Percentiles rank a stretch among this genome's conserved stretches.
These are phyloP conservation scores for Siderastrea radians DNA, from an alignment of 92 coral and sea anemone species.

Conservation along the genomic window DNA sequence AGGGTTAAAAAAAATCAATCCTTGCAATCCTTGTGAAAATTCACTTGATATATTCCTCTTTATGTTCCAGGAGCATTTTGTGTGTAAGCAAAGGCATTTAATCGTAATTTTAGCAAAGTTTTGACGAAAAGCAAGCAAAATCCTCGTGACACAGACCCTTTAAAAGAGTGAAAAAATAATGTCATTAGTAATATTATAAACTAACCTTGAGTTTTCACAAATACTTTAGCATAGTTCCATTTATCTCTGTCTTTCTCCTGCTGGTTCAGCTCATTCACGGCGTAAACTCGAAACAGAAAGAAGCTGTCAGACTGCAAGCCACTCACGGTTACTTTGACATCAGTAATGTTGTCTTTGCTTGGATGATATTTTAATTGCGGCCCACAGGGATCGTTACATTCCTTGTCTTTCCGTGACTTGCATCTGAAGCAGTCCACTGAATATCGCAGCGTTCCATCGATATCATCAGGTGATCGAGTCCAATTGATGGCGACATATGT, in stretches of 20 bases:
- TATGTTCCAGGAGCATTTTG: no score
- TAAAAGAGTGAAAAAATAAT: no score
- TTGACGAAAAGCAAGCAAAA: no score
- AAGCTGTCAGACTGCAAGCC: slow-evolving; percentile 61
- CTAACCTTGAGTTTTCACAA: slow-evolving; percentile 54
- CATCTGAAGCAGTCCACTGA: slow-evolving; percentile 80
- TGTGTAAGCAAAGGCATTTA: no score
- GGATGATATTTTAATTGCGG: slow-evolving; percentile 48
- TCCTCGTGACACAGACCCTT: no score
- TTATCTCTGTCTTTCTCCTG: slow-evolving; percentile 36
- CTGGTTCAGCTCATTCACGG: slow-evolving; percentile 63
- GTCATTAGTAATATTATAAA: background rate
- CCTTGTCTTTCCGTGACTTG: slow-evolving; percentile 39
- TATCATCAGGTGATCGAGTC: slow-evolving; percentile 11
- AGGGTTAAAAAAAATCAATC: no score
- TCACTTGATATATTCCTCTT: no score
- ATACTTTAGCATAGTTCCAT: slow-evolving; percentile 73
- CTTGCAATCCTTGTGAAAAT: no score
- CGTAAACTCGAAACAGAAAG: slow-evolving; percentile 78
- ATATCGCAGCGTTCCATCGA: slow-evolving; percentile 8
- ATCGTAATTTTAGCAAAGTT: no score
- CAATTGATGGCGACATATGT: slow-evolving; percentile 22
- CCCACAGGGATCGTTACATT: slow-evolving; percentile 70
- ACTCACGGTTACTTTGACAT: slow-evolving; percentile 61
- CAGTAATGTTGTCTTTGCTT: slow-evolving; percentile 38